Conservation (phyloP, 1,140 invertebrate species). For the Oscheius sp. region DNA sequence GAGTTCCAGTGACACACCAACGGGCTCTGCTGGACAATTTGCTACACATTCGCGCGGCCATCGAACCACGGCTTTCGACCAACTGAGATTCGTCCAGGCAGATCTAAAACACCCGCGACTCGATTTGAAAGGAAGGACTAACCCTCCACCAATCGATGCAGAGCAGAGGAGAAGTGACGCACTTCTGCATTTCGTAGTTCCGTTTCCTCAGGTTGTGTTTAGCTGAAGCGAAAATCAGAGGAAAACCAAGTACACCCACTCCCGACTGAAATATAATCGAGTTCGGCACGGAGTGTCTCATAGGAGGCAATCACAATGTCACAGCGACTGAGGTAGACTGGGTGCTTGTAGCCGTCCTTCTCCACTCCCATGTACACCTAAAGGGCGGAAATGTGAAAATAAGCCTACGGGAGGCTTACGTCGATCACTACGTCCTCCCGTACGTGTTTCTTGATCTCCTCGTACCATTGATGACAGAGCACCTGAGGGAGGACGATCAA, state of each 20-base stretch:
- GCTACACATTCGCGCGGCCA: neutral
- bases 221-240: neutral
- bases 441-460: constrained; percentile 8
- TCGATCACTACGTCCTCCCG: neutral
- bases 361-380: constrained; percentile 4
- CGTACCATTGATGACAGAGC: constrained; percentile 1
- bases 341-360: constrained; percentile 1
- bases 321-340: constrained; percentile 4
- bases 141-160: neutral
- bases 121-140: neutral
- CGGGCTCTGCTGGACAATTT: neutral
- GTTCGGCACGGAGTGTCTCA: neutral
- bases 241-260: constrained; percentile 1
- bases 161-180: neutral
- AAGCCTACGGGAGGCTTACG: neutral
- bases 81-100: neutral
- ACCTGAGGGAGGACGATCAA: constrained; percentile 4
- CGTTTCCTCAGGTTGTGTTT: neutral
- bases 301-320: constrained; percentile 11
- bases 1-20: neutral
- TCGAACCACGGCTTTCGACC: neutral
- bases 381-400: neutral
- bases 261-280: neutral
- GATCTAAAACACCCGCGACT: neutral
- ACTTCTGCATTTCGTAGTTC: neutral